Evolutionary conservation across 2,113 vertebrate species (phyloP), one percentile per base, ranked within the genome.

Genomic region (Erythrocercus mccallii): DNA sequence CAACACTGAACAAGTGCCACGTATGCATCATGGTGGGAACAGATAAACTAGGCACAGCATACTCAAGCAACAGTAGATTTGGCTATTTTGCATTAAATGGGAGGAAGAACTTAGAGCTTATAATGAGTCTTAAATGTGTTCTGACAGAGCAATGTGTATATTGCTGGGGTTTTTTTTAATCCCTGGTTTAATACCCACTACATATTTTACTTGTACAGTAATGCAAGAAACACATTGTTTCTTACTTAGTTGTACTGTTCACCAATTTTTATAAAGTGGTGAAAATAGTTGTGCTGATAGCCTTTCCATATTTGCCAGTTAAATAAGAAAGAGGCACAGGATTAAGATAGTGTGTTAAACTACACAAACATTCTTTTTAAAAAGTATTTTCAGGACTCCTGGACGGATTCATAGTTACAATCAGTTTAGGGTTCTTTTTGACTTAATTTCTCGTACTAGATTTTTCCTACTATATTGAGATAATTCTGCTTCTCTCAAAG

Each of bases 381-480:
- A 31, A 56, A 35, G 6, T 40, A 28, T 54, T 60, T 40, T 5
- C 30, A 17, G 30, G n/a, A 40, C 17, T 73, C 11, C 5, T n/a
- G 31, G 25, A 15, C 4, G 25, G 8, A 68, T 80, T 42, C 8
- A 56, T 8, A 54, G 12, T 5, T 50, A 11, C 12, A 51, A 30
- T 3, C 4, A 23, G 2, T 61, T 40, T 25, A 33, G 30, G 4
- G 3, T 2, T 30, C 15, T 56, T 15, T 60, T 57, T n/a, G 0
- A 58, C 8, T 73, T 88, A 12, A 15, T 35, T 69, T 5, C 23
- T 48, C 15, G 23, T 27, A 82, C 16, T 38, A 50, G 2, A 38
- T 51, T 84, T 8, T 0, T n/a, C 24, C 2, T 33, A 16, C 38
- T 38, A n/a, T 37, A 61, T 19, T 20, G 3, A 64, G 12, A 45